Evolutionary conservation across 2,888 invertebrate genomes (phyloP).

Genomic region (Hirtodrosophila trivittata): DNA sequence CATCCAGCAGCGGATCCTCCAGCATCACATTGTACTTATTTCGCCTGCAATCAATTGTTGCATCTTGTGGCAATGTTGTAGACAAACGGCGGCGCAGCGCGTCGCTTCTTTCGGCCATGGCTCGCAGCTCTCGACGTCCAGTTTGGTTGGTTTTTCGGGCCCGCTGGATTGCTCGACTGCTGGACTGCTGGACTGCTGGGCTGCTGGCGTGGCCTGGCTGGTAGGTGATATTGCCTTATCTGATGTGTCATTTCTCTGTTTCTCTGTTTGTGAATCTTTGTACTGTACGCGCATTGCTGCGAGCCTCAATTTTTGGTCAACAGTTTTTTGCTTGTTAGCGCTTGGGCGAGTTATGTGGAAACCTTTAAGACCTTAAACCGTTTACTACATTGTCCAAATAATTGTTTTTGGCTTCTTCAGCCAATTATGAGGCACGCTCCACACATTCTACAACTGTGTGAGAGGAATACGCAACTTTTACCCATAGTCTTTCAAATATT

Average conservation of each 20-base stretch:
- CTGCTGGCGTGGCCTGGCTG: slow-evolving; percentile 36
- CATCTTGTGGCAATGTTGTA: slow-evolving; percentile 70
- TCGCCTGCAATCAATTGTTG: slow-evolving; percentile 80
- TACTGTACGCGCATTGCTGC: slow-evolving; percentile 55
- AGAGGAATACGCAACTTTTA: no score
- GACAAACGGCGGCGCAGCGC: slow-evolving; percentile 58
- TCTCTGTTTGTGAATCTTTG: slow-evolving; percentile 73
- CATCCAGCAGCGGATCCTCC: slow-evolving; percentile 29
- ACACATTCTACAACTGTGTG: slow-evolving; percentile 34
- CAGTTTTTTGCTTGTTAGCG: slow-evolving; percentile 75
- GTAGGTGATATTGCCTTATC: slow-evolving; percentile 83
- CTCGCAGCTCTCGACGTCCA: slow-evolving; percentile 1
- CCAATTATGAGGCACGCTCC: slow-evolving; percentile 71
- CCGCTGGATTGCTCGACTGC: no score
- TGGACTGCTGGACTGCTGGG: not conserved
- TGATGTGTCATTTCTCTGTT: slow-evolving; percentile 81
- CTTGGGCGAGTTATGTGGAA: slow-evolving; percentile 47
- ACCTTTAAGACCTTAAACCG: slow-evolving; percentile 48
- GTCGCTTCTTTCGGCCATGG: slow-evolving; percentile 13
- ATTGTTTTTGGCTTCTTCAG: slow-evolving; percentile 49
- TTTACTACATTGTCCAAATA: slow-evolving; percentile 65
- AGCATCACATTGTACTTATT: slow-evolving; percentile 43
- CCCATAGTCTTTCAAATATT: no score
- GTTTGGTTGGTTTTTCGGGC: slow-evolving; percentile 20
- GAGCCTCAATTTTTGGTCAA: slow-evolving; percentile 50